Percentiles rank a stretch among this genome's conserved stretches.
These are phyloP conservation scores for Halesus radiatus DNA, from an alignment of 1,140 invertebrate species.

Conservation along the genomic window DNA sequence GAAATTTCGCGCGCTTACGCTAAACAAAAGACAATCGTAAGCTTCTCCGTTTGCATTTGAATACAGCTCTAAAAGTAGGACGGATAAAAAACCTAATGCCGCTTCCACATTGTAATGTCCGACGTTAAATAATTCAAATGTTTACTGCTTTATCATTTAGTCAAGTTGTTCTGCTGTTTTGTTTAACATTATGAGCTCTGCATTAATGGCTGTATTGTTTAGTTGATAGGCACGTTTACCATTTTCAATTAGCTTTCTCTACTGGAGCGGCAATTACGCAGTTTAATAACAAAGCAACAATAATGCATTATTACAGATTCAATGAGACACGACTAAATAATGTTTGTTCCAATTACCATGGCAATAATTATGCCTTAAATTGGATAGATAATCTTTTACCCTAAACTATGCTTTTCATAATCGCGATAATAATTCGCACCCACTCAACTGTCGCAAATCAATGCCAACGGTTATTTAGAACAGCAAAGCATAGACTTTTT, in stretches of 20 bases:
- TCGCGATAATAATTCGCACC: too few relatives aligned
- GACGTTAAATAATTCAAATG: background rate
- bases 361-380: too few relatives aligned
- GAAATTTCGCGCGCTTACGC: background rate
- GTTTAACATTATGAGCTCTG: background rate
- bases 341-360: too few relatives aligned
- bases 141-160: conserved; percentile 14
- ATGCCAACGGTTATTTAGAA: too few relatives aligned
- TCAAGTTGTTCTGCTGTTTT: background rate
- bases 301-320: background rate
- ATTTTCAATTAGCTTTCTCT: background rate
- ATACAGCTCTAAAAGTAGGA: conserved; percentile 2
- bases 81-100: conserved; percentile 2
- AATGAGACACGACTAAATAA: too few relatives aligned
- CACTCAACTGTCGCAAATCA: too few relatives aligned
- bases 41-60: conserved; percentile 10
- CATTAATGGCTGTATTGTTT: background rate
- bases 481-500: too few relatives aligned
- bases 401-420: too few relatives aligned
- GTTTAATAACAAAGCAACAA: background rate
- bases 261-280: background rate
- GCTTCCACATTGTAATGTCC: background rate
- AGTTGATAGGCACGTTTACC: background rate
- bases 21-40: conserved; percentile 23
- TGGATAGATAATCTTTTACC: too few relatives aligned